A percentile compares a stretch with the other conserved stretches of the same genome.
Conservation (phyloP, 1,140 invertebrate genomes). For the Bombus breviceps region DNA sequence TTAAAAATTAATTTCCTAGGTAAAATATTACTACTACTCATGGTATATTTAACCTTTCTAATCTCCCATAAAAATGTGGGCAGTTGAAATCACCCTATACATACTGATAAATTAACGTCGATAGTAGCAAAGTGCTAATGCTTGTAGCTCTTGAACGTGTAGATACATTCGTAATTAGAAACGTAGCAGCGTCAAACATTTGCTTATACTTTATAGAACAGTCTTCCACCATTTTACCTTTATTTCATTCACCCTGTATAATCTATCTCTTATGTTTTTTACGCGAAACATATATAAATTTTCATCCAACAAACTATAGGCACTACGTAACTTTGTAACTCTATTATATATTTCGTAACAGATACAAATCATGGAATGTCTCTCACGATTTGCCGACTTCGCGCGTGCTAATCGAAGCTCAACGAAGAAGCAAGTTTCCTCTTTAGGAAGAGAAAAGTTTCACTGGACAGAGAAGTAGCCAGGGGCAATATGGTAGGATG, state of each 20-base stretch:
- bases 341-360: not conserved
- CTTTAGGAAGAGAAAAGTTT: slow-evolving; percentile 19
- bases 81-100: not conserved
- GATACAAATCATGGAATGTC: not conserved
- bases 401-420: slow-evolving; percentile 23
- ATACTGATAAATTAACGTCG: not conserved
- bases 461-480: slow-evolving; percentile 34
- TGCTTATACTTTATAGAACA: not conserved
- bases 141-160: not conserved
- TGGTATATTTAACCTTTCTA: not conserved
- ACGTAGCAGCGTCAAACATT: not conserved
- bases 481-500: slow-evolving; percentile 46
- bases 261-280: no score
- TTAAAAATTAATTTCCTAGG: not conserved
- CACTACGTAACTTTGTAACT: not conserved
- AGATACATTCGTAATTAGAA: not conserved
- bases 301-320: not conserved
- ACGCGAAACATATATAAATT: not conserved
- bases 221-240: not conserved
- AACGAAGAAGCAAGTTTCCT: slow-evolving; percentile 14
- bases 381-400: not conserved
- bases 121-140: not conserved
- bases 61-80: not conserved
- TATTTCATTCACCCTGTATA: not conserved
- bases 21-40: not conserved